phyloP scores from a whole-genome alignment of 2,113 vertebrate genomes.

The Osmerus mordax region DNA sequence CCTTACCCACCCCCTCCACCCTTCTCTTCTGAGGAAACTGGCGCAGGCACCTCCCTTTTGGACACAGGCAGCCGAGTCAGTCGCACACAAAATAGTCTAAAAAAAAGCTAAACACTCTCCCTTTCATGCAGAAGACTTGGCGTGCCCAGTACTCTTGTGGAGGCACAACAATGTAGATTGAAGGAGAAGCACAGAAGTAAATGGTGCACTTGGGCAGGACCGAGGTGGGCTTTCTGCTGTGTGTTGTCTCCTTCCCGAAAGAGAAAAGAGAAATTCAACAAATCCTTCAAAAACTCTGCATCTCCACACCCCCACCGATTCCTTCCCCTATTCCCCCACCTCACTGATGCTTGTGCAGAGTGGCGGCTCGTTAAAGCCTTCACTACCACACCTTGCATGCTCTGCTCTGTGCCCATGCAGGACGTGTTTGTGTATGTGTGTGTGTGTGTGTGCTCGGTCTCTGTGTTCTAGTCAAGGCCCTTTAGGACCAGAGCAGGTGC shows the following conservation, averaged over 20 bases:
- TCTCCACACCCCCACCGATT: slow-evolving; percentile 23
- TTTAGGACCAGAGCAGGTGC: slow-evolving; percentile 44
- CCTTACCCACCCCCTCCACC: too few species aligned
- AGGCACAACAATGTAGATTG: slow-evolving; percentile 50
- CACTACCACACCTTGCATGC: slow-evolving; percentile 27
- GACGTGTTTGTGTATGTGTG: background rate
- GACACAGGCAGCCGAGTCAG: slow-evolving; percentile 68
- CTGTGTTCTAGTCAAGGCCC: slow-evolving; percentile 29
- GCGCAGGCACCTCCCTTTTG: slow-evolving; percentile 64
- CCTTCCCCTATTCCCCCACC: slow-evolving; percentile 5
- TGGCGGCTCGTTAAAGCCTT: slow-evolving; percentile 32
- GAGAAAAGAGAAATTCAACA: slow-evolving; percentile 34
- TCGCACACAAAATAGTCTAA: slow-evolving; percentile 59
- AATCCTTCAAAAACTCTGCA: slow-evolving; percentile 45
- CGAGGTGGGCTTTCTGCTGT: slow-evolving; percentile 53
- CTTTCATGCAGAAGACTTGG: slow-evolving; percentile 62
- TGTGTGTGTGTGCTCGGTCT: background rate
- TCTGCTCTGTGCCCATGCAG: slow-evolving; percentile 32
- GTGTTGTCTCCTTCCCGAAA: background rate
- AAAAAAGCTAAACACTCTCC: slow-evolving; percentile 61
- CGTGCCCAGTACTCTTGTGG: slow-evolving; percentile 47
- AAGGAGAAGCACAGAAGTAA: slow-evolving; percentile 48
- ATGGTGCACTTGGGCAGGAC: slow-evolving; percentile 50
- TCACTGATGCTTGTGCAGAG: slow-evolving; percentile 3
- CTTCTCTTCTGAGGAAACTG: slow-evolving; percentile 66